phyloP scores from a whole-genome alignment of 1,140 invertebrate genomes.

The Cylas formicarius region DNA sequence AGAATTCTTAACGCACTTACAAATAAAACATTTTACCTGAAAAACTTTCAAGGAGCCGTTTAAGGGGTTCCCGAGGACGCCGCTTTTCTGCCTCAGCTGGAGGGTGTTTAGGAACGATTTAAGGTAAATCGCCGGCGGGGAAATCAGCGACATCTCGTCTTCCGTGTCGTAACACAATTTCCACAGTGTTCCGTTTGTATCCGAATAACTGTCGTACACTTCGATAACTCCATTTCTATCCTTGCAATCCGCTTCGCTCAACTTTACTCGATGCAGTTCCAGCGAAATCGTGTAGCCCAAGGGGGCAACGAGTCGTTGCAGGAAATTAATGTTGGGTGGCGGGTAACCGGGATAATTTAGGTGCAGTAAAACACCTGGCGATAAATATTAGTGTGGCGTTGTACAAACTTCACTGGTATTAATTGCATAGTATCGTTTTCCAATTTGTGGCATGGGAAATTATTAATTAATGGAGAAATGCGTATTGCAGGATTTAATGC shows the following conservation, averaged over 20 bases:
- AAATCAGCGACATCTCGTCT: constrained; percentile 32
- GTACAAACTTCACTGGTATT: too few species aligned
- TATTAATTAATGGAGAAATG: too few species aligned
- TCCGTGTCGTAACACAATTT: constrained; percentile 48
- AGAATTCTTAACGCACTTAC: too few species aligned
- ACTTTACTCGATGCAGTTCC: constrained; percentile 43
- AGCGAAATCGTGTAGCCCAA: constrained; percentile 51
- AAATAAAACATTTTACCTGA: too few species aligned
- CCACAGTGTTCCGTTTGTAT: constrained; percentile 58
- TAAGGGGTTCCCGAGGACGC: constrained; percentile 42
- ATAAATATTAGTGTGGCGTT: too few species aligned
- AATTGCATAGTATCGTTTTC: too few species aligned
- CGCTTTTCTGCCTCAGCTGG: constrained; percentile 47
- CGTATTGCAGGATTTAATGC: too few species aligned
- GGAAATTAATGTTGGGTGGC: constrained; percentile 46
- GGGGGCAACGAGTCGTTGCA: constrained; percentile 50
- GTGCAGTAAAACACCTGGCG: constrained; percentile 43
- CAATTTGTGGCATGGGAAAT: too few species aligned
- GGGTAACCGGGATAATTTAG: constrained; percentile 50
- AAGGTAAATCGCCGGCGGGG: constrained; percentile 48
- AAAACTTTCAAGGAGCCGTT: constrained; percentile 47
- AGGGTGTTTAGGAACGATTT: constrained; percentile 56
- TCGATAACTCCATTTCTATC: constrained; percentile 47
- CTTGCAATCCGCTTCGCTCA: constrained; percentile 40
- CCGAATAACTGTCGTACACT: constrained; percentile 58